These are phyloP conservation scores for Agelaius tricolor DNA, from an alignment of 2,113 vertebrate species.

Conservation along the genomic window DNA sequence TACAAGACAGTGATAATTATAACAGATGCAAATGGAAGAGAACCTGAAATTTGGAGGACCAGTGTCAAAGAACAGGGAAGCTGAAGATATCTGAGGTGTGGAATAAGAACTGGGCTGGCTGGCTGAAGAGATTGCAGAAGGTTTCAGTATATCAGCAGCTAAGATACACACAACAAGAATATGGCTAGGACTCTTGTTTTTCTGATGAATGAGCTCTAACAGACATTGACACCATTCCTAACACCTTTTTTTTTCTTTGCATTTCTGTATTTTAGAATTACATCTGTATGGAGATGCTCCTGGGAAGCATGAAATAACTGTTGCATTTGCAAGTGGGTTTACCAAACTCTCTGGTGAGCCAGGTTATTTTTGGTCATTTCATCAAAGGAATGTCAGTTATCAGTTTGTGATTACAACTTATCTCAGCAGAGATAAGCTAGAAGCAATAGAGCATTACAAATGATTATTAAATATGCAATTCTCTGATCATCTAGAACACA, in stretches of 20 bases:
- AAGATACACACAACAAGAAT: background rate
- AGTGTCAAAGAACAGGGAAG: background rate
- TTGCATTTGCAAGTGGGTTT: background rate
- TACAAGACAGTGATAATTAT: background rate
- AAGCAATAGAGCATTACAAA: background rate
- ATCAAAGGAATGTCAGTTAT: background rate
- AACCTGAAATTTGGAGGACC: background rate
- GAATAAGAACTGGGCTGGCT: background rate
- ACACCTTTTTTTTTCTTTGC: background rate
- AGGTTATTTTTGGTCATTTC: background rate
- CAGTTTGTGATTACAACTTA: background rate
- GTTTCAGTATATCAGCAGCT: background rate
- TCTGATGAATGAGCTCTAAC: background rate
- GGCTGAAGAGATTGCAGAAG: background rate
- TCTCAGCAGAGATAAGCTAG: background rate
- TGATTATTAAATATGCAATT: background rate
- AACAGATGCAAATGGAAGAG: background rate
- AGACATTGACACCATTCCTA: background rate
- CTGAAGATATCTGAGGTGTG: background rate
- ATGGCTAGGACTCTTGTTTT: background rate
- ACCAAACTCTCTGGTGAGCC: background rate
- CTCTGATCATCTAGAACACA: background rate
- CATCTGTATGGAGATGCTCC: background rate
- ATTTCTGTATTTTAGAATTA: background rate
- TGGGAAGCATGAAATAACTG: background rate